phyloP scores from a whole-genome alignment of 2,113 vertebrate genomes.

The Catagonus wagneri region DNA sequence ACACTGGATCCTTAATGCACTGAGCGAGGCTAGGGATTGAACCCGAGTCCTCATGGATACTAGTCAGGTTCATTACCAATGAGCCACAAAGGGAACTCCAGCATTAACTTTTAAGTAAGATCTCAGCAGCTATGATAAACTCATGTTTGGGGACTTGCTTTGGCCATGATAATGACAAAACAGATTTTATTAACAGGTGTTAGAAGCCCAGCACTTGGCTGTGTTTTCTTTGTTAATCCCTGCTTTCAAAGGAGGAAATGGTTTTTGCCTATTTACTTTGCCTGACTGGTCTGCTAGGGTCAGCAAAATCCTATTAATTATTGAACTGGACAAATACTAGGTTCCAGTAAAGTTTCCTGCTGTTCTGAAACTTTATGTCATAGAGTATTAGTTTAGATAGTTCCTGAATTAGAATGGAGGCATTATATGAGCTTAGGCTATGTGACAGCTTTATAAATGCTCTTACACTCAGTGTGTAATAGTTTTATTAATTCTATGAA shows the following conservation, averaged over 20 bases:
- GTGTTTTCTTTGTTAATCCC: conserved; percentile 40
- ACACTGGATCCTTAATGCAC: too few relatives aligned
- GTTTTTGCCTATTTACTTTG: conserved; percentile 50
- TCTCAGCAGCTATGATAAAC: not conserved
- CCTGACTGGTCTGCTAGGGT: conserved; percentile 5
- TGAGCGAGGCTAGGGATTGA: too few relatives aligned
- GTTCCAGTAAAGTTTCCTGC: conserved; percentile 17
- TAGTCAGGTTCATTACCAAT: too few relatives aligned
- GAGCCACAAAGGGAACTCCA: too few relatives aligned
- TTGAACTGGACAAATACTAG: not conserved
- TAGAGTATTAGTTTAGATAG: not conserved
- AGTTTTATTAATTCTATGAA: not conserved
- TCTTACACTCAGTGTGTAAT: not conserved
- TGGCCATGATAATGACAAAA: not conserved
- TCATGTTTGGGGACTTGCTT: not conserved
- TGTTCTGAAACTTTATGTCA: not conserved
- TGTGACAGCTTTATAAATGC: not conserved
- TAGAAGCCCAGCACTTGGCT: not conserved
- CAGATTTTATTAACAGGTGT: not conserved
- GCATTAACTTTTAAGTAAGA: not conserved
- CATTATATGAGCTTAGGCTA: not conserved
- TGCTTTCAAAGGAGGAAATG: conserved; percentile 43
- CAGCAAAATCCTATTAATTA: conserved; percentile 48
- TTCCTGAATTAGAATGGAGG: not conserved
- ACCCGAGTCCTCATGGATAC: too few relatives aligned